Evolutionary conservation across 2,113 vertebrate species (phyloP).

Genomic region (Campylomormyrus tamandua): DNA sequence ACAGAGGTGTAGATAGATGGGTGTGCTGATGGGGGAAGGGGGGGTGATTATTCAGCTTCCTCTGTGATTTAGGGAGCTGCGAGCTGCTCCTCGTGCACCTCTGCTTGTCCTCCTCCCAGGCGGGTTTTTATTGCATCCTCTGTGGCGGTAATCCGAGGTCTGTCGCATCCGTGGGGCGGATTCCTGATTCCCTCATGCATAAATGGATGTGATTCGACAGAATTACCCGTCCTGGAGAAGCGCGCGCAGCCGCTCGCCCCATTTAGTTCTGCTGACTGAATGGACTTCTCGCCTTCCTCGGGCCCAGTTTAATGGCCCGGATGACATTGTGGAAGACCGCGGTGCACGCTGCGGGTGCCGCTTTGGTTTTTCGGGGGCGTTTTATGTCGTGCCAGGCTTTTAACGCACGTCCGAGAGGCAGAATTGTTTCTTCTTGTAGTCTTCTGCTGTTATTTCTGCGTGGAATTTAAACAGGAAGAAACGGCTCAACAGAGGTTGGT

Average conservation of each 20-base stretch:
- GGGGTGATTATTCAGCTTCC: not conserved
- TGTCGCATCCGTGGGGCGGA: not conserved
- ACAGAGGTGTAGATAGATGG: not conserved
- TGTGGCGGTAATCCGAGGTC: not conserved
- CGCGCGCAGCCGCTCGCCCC: not conserved
- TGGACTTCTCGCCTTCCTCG: not conserved
- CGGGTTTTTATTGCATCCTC: constrained; percentile 5
- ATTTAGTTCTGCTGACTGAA: constrained; percentile 16
- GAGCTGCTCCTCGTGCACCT: not conserved
- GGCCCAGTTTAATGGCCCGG: not conserved
- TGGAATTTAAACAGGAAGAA: not conserved
- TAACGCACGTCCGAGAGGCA: not conserved
- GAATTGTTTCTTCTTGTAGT: not conserved
- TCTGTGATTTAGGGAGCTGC: not conserved
- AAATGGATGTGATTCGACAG: not conserved
- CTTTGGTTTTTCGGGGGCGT: not conserved
- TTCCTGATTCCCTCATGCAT: constrained; percentile 7
- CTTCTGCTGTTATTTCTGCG: not conserved
- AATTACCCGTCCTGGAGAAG: not conserved
- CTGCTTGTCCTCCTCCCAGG: not conserved
- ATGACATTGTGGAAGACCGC: constrained; percentile 1
- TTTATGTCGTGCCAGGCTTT: not conserved
- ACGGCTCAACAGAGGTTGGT: not conserved
- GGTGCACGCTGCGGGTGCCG: not conserved
- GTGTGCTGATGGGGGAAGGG: not conserved